Evolutionary conservation across 2,888 invertebrate species (phyloP), one percentile per base, ranked within the genome.

Genomic region (Encarsia formosa): DNA sequence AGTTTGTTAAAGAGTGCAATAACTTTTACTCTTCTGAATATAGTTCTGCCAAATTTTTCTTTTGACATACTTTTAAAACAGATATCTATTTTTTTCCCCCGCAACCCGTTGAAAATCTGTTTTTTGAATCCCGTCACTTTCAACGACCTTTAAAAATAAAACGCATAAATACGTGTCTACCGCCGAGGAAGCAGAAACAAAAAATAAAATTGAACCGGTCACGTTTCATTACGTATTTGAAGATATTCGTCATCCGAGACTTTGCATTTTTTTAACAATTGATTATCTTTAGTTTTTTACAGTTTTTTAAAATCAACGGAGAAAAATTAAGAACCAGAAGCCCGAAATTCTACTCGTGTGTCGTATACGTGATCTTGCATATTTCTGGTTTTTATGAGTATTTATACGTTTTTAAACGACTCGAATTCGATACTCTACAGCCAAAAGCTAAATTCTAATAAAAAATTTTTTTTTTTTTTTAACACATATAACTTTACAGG

Each of bases 171-270:
- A 34, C 41, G 47, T 37, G 39, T 26, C 8, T 26, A 19, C 35
- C 5, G 16, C 15, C 4, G 23, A 23, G 19, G 1, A 6, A 15
- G 29, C 26, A 4, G 31, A 42, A 24, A 13, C 11, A 41, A 16
- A 18, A 23, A 41, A 22, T 39, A 18, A 41, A 24, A 39, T 29
- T 35, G 37, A 24, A 44, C 11, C 44, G 41, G 41, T 53, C 49
- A 37, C 44, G 48, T 53, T 53, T 53, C 53, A 49, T 53, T 53
- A 41, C 44, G 35, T 35, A 44, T 53, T 49, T 31, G 37, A 53
- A 41, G 41, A 49, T 43, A 45, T 45, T 49, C 40, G 45, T 49
- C 49, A 53, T 49, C 41, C 31, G 48, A 48, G 41, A 34, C 37
- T 32, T 49, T 31, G 24, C 29, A 53, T 53, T 49, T 49, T n/a